These are phyloP conservation scores for Torymus auratus DNA, from an alignment of 2,888 invertebrate species.

Conservation along the genomic window DNA sequence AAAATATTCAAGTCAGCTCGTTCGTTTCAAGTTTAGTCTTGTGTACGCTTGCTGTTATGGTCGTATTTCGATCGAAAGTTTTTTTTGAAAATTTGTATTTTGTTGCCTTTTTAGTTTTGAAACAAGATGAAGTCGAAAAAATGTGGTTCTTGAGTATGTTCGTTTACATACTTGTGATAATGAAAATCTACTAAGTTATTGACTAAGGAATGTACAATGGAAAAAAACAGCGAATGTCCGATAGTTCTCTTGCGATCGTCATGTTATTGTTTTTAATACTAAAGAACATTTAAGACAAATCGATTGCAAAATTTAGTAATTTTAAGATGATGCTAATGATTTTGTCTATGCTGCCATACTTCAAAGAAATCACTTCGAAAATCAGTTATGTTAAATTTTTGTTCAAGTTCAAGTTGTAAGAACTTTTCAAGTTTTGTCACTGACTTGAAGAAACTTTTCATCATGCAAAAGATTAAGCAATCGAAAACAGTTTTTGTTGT, in stretches of 20 bases:
- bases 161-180: conserved; percentile 37
- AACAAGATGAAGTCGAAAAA: conserved; percentile 10
- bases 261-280: conserved; percentile 31
- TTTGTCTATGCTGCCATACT: conserved; percentile 68
- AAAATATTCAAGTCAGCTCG: conserved; percentile 39
- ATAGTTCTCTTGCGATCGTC: conserved; percentile 54
- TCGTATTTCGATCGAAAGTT: conserved; percentile 26
- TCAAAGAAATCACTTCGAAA: conserved; percentile 60
- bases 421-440: conserved; percentile 42
- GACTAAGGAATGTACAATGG: conserved; percentile 44
- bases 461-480: background rate
- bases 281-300: conserved; percentile 44
- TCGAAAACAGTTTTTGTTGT: background rate
- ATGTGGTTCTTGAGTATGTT: conserved; percentile 17
- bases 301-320: conserved; percentile 37
- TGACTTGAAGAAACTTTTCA: background rate
- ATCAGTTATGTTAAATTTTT: conserved; percentile 27
- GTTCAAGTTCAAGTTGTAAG: conserved; percentile 31
- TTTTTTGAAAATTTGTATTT: conserved; percentile 20
- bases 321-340: conserved; percentile 32
- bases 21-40: conserved; percentile 39
- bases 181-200: conserved; percentile 39
- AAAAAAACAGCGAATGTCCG: conserved; percentile 48
- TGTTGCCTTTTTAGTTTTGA: background rate
- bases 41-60: conserved; percentile 44